Conservation (phyloP, 2,888 invertebrate species). For the Empis stercorea region DNA sequence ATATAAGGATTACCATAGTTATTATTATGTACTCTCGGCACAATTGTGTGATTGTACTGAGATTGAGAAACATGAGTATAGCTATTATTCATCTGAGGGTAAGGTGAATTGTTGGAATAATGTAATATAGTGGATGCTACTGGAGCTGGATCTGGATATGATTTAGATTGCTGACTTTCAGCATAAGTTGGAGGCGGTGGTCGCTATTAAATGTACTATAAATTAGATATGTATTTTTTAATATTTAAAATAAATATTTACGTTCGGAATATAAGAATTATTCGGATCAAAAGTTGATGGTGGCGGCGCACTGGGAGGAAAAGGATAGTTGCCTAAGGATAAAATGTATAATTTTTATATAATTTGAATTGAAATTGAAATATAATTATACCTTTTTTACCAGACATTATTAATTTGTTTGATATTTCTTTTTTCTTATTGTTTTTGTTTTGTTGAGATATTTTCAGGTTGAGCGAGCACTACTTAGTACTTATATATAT, state of each 20-base stretch:
- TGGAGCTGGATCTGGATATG: background rate
- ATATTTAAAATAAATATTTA: background rate
- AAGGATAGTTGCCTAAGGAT: background rate
- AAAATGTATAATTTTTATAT: too few relatives aligned
- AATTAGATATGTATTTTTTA: background rate
- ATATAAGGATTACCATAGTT: slow-evolving; percentile 8
- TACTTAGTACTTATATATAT: too few relatives aligned
- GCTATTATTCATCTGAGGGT: background rate
- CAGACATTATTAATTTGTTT: too few relatives aligned
- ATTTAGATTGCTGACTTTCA: slow-evolving; percentile 23
- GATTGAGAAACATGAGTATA: slow-evolving; percentile 16
- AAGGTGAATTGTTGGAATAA: background rate
- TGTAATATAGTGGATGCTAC: background rate
- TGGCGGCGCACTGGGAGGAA: background rate
- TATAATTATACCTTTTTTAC: too few relatives aligned
- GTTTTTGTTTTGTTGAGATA: too few relatives aligned
- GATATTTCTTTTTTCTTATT: too few relatives aligned
- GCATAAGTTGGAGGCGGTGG: slow-evolving; percentile 33
- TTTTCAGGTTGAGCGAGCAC: too few relatives aligned
- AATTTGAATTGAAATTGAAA: too few relatives aligned
- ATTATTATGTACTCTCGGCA: slow-evolving; percentile 5
- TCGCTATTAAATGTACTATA: slow-evolving; percentile 17
- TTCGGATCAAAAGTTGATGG: background rate
- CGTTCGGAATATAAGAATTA: background rate
- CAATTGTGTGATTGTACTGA: slow-evolving; percentile 5